These are phyloP conservation scores for Pantherophis alleghaniensis DNA, from an alignment of 2,797 vertebrate species.

Conservation along the genomic window DNA sequence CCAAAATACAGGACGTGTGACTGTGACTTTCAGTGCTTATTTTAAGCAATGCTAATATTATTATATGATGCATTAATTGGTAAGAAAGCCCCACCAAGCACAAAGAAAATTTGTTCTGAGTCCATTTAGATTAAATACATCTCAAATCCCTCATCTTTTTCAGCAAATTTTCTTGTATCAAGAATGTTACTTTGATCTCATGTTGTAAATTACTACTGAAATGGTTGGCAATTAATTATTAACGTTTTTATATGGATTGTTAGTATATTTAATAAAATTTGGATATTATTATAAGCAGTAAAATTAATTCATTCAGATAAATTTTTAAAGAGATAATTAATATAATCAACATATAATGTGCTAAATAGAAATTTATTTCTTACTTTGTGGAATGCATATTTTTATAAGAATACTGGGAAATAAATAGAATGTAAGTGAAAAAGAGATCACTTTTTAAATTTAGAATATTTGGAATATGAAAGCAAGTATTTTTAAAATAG, in stretches of 20 bases:
- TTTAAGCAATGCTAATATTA: not conserved
- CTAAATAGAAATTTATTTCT: not conserved
- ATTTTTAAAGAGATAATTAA: not conserved
- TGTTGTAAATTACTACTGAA: not conserved
- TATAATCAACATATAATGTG: not conserved
- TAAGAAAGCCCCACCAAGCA: not conserved
- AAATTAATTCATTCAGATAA: not conserved
- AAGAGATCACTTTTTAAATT: not conserved
- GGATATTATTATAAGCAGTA: not conserved
- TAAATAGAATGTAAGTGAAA: not conserved
- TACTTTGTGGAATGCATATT: not conserved
- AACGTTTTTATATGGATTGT: not conserved
- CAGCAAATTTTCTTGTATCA: not conserved
- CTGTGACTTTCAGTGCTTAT: not conserved
- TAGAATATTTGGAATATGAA: not conserved
- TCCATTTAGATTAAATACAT: not conserved
- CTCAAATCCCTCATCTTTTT: not conserved
- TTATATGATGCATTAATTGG: not conserved
- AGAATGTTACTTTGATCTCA: not conserved
- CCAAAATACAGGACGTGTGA: not conserved
- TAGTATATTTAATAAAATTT: not conserved
- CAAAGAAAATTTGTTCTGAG: not conserved
- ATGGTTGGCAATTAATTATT: not conserved
- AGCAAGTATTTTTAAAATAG: not conserved
- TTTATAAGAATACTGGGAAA: not conserved